Evolutionary conservation across 2,888 invertebrate species (phyloP), one percentile per base, ranked within the genome.

Genomic region (Isoperla grammatica): DNA sequence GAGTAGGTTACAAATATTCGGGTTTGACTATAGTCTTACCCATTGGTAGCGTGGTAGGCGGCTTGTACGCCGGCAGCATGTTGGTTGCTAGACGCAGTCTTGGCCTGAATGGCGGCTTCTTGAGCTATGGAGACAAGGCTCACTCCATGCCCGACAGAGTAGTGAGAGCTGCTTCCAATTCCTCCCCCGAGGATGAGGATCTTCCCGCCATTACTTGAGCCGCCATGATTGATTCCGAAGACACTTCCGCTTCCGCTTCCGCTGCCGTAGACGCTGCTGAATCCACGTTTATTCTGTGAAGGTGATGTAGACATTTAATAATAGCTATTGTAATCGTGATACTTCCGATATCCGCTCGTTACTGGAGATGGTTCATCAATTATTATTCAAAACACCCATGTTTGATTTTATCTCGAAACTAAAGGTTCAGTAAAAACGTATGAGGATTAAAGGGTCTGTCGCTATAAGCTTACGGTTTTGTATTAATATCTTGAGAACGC

Each of bases 91-190:
- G 45, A n/a, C 17, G 45, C 45, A 11, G 15, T 45, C 45, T 45
- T 45, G 19, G 45, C 45, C 19, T 45, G 45, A 15, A 87, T 85
- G 0, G 87, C 88, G 0, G 88, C 88, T 1, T 71, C 71, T 9
- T 67, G 70, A 1, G 72, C 72, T 46, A 75, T 74, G 56, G 82
- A 84, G 64, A 85, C 79, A 20, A 89, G 71, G 0, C 87, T 86
- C 61, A 86, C 85, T 62, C 88, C 88, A 58, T 85, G 20, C 81
- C 81, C 39, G 81, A 79, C 67, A 20, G 66, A 67, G 8, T 57
- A 65, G 2, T 64, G 68, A 5, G 74, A 74, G 35, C 57, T 61
- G 19, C 46, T 57, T 19, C 81, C 81, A 37, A 67, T 67, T 20
- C 67, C 68, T 8, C 57, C 65, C 2, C 65, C 68, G 6, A 73